Percentiles rank a stretch among this genome's conserved stretches.
These are phyloP conservation scores for Thryonomys swinderianus DNA, from an alignment of 2,113 vertebrate species.

Conservation along the genomic window DNA sequence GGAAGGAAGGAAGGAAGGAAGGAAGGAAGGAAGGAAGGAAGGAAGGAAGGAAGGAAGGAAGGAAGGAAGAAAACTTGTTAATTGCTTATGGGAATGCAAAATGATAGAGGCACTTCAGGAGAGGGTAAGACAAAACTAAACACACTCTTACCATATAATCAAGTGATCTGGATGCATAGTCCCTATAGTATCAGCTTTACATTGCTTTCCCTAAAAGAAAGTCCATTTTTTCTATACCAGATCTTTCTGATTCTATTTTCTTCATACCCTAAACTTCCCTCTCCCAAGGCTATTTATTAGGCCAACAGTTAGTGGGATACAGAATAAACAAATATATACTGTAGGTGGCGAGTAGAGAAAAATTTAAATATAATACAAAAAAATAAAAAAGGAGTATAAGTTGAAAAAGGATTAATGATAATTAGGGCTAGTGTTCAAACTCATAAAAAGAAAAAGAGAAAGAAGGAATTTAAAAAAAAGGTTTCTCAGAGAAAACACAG, in stretches of 20 bases:
- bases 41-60: too few relatives aligned
- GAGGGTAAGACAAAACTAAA: not conserved
- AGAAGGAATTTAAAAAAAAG: conserved; percentile 6
- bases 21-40: too few relatives aligned
- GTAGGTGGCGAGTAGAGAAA: not conserved
- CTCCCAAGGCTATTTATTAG: not conserved
- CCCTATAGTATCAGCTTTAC: not conserved
- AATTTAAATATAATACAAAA: not conserved
- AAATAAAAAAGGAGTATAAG: not conserved
- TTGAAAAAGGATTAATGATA: not conserved
- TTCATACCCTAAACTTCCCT: not conserved
- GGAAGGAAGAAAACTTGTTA: too few relatives aligned
- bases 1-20: too few relatives aligned
- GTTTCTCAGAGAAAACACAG: not conserved
- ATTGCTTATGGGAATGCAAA: not conserved
- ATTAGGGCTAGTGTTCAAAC: not conserved
- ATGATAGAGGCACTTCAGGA: not conserved
- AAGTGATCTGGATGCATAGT: not conserved
- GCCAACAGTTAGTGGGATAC: not conserved
- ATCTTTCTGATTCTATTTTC: not conserved
- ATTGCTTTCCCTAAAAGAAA: not conserved
- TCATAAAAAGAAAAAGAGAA: not conserved
- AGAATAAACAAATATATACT: not conserved
- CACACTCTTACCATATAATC: not conserved
- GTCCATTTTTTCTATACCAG: not conserved